A percentile compares a stretch with the other conserved stretches of the same genome.
These are phyloP conservation scores for Leptoteleia sp. DNA, from an alignment of 1,140 invertebrate species.

Conservation along the genomic window DNA sequence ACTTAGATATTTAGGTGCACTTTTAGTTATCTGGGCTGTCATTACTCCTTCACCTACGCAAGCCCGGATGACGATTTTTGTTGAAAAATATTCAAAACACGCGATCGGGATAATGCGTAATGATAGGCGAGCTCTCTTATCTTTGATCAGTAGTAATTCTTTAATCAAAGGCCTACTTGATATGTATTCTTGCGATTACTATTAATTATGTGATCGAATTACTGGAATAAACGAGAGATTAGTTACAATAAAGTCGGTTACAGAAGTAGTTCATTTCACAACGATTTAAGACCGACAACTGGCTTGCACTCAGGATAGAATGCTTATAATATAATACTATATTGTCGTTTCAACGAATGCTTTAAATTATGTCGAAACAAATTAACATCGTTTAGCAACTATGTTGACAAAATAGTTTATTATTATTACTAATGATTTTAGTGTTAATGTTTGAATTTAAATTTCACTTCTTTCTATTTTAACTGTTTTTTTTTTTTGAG, in stretches of 20 bases:
- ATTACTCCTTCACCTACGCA: constrained; percentile 27
- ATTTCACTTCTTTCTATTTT: too few species aligned
- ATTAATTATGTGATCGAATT: constrained; percentile 40
- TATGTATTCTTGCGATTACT: constrained; percentile 22
- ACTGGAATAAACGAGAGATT: constrained; percentile 45
- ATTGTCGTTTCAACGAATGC: constrained; percentile 5
- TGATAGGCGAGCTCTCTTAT: constrained; percentile 26
- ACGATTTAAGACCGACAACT: constrained; percentile 31
- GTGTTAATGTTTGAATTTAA: too few species aligned
- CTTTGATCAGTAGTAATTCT: constrained; percentile 24
- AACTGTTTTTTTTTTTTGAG: too few species aligned
- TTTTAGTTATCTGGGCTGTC: too few species aligned
- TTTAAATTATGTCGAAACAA: constrained; percentile 5
- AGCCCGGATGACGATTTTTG: constrained; percentile 22
- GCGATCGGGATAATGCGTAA: constrained; percentile 4
- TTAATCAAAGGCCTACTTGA: constrained; percentile 16
- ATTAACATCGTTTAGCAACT: too few species aligned
- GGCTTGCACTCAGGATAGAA: constrained; percentile 2
- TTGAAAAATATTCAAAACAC: not conserved
- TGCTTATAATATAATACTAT: constrained; percentile 12
- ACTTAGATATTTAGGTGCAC: too few species aligned
- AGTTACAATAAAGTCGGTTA: constrained; percentile 42
- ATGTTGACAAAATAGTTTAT: too few species aligned
- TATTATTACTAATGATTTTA: too few species aligned
- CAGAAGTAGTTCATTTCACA: constrained; percentile 45